These are phyloP conservation scores for Dasyprocta punctata DNA, from an alignment of 2,113 vertebrate genomes.

Conservation along the genomic window DNA sequence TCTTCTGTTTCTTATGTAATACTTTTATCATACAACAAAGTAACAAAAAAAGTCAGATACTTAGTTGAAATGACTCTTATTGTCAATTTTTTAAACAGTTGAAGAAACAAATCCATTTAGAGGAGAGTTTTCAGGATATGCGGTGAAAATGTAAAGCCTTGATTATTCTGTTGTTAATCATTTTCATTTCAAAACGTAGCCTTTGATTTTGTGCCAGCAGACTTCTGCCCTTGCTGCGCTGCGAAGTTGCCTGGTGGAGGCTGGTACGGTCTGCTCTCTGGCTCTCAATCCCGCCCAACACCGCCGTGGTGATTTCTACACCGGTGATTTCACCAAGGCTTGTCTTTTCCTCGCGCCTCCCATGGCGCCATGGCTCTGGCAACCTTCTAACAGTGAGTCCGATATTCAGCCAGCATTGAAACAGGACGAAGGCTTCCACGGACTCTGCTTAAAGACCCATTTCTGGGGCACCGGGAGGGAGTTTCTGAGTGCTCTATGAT, in stretches of 20 bases:
- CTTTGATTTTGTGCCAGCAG: conserved; percentile 68
- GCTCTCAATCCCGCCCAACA: conserved; percentile 30
- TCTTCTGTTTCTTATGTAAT: background rate
- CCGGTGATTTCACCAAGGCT: conserved; percentile 64
- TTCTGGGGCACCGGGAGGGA: background rate
- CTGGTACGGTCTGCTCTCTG: conserved; percentile 48
- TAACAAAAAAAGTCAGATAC: background rate
- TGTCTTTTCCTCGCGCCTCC: conserved; percentile 43
- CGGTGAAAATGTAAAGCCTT: conserved; percentile 44
- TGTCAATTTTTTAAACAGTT: conserved; percentile 1
- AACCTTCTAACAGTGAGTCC: conserved; percentile 52
- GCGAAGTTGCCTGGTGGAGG: conserved; percentile 42
- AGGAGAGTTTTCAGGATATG: background rate
- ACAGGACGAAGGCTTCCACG: conserved; percentile 1
- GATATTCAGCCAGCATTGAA: conserved; percentile 30
- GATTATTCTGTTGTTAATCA: conserved; percentile 38
- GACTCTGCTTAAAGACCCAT: conserved; percentile 47
- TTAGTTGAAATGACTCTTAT: conserved; percentile 39
- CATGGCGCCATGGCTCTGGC: conserved; percentile 49
- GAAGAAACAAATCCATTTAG: conserved; percentile 26
- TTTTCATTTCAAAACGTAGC: conserved; percentile 56
- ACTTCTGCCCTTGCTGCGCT: conserved; percentile 61
- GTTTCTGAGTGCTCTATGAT: background rate
- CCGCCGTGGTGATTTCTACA: conserved; percentile 62
- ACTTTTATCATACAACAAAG: background rate